Percentiles rank a stretch among this genome's conserved stretches.
phyloP scores from a whole-genome alignment of 1,140 invertebrate species.

The Bombus picipes region DNA sequence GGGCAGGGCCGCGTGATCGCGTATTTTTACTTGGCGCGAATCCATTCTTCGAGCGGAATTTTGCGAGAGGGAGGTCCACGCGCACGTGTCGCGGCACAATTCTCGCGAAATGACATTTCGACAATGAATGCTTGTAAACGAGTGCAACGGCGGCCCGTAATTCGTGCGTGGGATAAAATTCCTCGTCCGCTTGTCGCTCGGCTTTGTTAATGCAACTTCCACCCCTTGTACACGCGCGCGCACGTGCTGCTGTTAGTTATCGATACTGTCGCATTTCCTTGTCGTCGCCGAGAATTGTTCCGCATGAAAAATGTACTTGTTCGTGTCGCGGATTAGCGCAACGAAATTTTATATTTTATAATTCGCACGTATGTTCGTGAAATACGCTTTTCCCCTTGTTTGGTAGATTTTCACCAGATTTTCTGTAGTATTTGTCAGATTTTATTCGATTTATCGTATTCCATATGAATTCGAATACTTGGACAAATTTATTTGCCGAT shows the following conservation, averaged over 20 bases:
- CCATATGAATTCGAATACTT: too few relatives aligned
- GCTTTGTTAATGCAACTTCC: conserved; percentile 34
- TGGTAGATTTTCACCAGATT: too few relatives aligned
- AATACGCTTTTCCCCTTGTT: too few relatives aligned
- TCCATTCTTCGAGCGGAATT: conserved; percentile 38
- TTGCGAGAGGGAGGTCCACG: not conserved
- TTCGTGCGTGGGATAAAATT: conserved; percentile 50
- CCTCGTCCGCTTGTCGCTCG: conserved; percentile 10
- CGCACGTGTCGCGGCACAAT: conserved; percentile 24
- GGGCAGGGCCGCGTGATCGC: not conserved
- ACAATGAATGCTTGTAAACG: conserved; percentile 48
- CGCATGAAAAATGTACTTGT: not conserved
- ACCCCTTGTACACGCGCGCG: not conserved
- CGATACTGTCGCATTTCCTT: conserved; percentile 21
- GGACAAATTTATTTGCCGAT: too few relatives aligned
- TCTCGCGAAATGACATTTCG: conserved; percentile 37
- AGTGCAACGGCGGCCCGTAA: conserved; percentile 41
- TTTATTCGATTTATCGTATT: too few relatives aligned
- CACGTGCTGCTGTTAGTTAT: conserved; percentile 2
- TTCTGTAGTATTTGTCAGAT: too few relatives aligned
- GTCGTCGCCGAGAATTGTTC: not conserved
- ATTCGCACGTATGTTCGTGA: not conserved
- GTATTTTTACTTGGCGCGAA: conserved; percentile 11
- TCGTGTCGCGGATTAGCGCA: not conserved
- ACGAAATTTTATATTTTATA: not conserved